phyloP scores from a whole-genome alignment of 2,888 invertebrate genomes.

The Agrilus cyanescens region DNA sequence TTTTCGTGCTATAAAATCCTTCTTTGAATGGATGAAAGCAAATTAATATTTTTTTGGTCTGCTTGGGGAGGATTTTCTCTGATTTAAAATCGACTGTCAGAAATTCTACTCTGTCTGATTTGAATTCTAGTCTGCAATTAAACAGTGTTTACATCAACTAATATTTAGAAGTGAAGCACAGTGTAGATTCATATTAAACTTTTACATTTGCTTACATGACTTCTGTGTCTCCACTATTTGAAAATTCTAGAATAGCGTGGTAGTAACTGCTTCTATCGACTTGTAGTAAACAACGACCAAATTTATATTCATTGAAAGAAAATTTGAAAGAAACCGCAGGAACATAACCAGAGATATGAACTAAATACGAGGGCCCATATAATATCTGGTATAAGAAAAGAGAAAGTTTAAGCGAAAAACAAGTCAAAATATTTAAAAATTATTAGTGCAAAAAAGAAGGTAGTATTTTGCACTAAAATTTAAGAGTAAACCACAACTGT shows the following conservation, averaged over 20 bases:
- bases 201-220: conserved; percentile 24
- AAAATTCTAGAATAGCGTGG: conserved; percentile 29
- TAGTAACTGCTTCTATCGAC: conserved; percentile 39
- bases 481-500: too few relatives aligned
- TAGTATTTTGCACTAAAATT: too few relatives aligned
- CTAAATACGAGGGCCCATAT: conserved; percentile 51
- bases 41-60: conserved; percentile 38
- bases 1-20: conserved; percentile 38
- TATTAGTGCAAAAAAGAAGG: too few relatives aligned
- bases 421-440: too few relatives aligned
- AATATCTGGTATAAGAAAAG: conserved; percentile 39
- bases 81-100: conserved; percentile 39
- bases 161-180: background rate
- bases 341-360: conserved; percentile 46
- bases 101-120: conserved; percentile 38
- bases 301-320: conserved; percentile 50
- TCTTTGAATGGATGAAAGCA: conserved; percentile 45
- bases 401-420: too few relatives aligned
- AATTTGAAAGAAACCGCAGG: conserved; percentile 47
- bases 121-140: conserved; percentile 39
- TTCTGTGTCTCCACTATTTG: conserved; percentile 28
- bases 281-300: conserved; percentile 53
- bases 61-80: conserved; percentile 34
- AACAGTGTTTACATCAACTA: background rate
- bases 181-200: background rate